Percentiles rank a stretch among this genome's conserved stretches.
These are phyloP conservation scores for Drosophila willistoni DNA, from an alignment of 1,140 invertebrate species.

Conservation along the genomic window DNA sequence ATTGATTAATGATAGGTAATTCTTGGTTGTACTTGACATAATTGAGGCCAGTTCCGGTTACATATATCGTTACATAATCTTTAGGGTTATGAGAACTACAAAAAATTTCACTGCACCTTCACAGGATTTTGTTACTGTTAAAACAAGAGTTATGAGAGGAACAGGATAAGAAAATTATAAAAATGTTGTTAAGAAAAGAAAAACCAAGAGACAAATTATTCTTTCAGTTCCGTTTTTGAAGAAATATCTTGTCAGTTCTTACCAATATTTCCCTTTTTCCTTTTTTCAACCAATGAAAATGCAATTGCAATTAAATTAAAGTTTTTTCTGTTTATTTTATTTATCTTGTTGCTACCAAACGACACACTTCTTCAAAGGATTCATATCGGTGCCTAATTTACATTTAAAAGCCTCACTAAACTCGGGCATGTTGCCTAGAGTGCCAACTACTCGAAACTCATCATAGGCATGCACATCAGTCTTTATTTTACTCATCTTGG, in stretches of 20 bases:
- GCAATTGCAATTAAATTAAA: neutral
- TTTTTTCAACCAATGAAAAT: neutral
- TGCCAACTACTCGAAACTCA: slow-evolving; percentile 87
- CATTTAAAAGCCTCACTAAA: slow-evolving; percentile 88
- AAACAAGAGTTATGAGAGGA: neutral
- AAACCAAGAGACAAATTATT: no score
- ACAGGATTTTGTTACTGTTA: neutral
- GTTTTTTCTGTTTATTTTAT: slow-evolving; percentile 30
- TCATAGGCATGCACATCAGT: slow-evolving; percentile 80
- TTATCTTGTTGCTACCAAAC: slow-evolving; percentile 65
- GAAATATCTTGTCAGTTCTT: no score
- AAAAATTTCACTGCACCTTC: neutral
- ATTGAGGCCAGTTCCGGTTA: slow-evolving; percentile 72
- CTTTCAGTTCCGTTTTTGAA: no score
- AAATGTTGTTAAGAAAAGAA: no score
- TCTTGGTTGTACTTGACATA: slow-evolving; percentile 54
- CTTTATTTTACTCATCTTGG: slow-evolving; percentile 66
- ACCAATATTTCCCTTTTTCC: no score
- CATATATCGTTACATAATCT: slow-evolving; percentile 4
- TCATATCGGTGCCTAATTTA: slow-evolving; percentile 86
- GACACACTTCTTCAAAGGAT: slow-evolving; percentile 87
- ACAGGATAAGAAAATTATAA: neutral
- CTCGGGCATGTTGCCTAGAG: slow-evolving; percentile 87
- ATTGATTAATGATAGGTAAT: slow-evolving; percentile 79
- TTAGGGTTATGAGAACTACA: neutral